phyloP scores from a whole-genome alignment of 1,140 invertebrate species.

The Drosophila melanica region DNA sequence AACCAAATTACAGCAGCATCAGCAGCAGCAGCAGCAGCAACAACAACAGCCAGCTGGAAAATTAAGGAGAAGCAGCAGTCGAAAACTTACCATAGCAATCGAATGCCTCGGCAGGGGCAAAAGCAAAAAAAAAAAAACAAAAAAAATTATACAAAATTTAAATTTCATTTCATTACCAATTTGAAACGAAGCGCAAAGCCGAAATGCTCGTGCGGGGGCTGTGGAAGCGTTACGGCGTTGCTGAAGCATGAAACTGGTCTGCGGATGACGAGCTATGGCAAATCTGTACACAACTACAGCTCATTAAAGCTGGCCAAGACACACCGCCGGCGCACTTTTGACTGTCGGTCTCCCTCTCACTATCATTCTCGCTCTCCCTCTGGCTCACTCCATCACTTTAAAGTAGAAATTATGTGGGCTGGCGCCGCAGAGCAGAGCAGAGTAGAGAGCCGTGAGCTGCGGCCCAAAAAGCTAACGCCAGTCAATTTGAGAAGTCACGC shows the following conservation, averaged over 20 bases:
- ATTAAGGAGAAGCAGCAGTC: constrained; percentile 15
- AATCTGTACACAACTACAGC: constrained; percentile 76
- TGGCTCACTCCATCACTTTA: constrained; percentile 41
- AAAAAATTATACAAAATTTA: constrained; percentile 59
- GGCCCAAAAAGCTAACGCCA: constrained; percentile 14
- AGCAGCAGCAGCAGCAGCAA: constrained; percentile 9
- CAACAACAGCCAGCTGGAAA: constrained; percentile 1
- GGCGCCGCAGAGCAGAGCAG: background rate
- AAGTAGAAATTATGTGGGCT: constrained; percentile 34
- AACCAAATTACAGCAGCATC: constrained; percentile 65
- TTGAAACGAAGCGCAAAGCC: constrained; percentile 30
- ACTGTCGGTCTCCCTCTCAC: background rate
- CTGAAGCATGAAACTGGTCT: constrained; percentile 52
- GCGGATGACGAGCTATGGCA: constrained; percentile 27
- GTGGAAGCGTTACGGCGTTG: constrained; percentile 3
- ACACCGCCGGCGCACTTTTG: background rate
- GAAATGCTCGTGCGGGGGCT: background rate
- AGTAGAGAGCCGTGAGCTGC: background rate
- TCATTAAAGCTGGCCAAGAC: constrained; percentile 62
- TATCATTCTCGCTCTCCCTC: no score
- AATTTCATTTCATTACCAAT: constrained; percentile 65
- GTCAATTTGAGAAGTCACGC: constrained; percentile 67
- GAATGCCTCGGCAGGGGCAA: constrained; percentile 30
- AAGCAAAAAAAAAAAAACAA: constrained; percentile 16
- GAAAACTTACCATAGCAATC: constrained; percentile 56